Base-by-base conservation (phyloP, 2,888 invertebrate species). In the Lithophane semibrunnea region DNA sequence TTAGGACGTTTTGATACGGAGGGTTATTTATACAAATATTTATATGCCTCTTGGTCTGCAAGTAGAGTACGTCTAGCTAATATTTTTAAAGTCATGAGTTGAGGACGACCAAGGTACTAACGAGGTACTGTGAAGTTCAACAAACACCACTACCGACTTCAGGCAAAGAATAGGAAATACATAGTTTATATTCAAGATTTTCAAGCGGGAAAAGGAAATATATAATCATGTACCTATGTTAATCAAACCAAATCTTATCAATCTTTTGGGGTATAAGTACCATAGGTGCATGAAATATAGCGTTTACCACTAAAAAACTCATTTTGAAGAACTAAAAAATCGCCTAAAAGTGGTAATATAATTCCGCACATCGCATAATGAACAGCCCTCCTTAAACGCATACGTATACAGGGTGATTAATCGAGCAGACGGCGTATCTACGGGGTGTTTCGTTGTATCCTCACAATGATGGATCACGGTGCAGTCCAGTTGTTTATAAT, bases 381-480 rank as follows among this genome's bases (percentile, higher is more conserved):
- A 86, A 87, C 77, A 88, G 88, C 76, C 74, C 0, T 74, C 91
- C 72, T 91, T 92, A 91, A 82, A 85, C 81, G 88, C 88, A 91
- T 88, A 89, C 88, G 88, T 91, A 92, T 90, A 92, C 91, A 90
- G 90, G 87, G 90, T 94, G 94, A 95, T 95, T 94, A 95, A 95
- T 95, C 94, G 92, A 90, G 88, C 92, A 92, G 93, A 92, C 93
- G 88, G 90, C 91, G 93, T 94, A 94, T 94, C 93, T 93, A 92
- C 93, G 91, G 93, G 86, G 85, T 93, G 94, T 94, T 93, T 92
- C 93, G 94, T 92, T 92, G 92, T 91, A 91, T 92, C 90, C 92
- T 92, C 93, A 90, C 93, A 90, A 94, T 95, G 95, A 95, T 94
- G 93, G 94, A 95, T 95, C 92, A 85, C 88, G 83, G 78, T 86